phyloP scores from a whole-genome alignment of 2,113 vertebrate species.

The Lagopus muta region DNA sequence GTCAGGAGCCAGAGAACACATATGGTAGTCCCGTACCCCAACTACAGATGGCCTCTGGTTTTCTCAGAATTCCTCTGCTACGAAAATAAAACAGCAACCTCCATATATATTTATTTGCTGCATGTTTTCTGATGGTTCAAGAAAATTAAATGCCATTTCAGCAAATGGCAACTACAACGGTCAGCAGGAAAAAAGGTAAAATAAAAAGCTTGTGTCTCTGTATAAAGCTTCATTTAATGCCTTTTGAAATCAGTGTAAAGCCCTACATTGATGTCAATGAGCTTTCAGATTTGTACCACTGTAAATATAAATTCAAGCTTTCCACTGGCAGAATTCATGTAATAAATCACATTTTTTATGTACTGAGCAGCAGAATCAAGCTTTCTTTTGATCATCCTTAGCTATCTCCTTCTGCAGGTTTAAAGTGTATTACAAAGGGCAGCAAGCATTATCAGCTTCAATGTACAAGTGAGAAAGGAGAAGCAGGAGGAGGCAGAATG shows the following conservation, averaged over 20 bases:
- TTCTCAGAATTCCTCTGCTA: background rate
- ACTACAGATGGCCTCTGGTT: background rate
- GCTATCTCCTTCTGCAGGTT: constrained; percentile 17
- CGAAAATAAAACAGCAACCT: background rate
- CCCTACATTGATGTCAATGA: constrained; percentile 44
- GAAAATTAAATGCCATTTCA: background rate
- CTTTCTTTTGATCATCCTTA: constrained; percentile 42
- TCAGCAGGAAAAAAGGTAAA: background rate
- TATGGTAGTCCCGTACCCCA: background rate
- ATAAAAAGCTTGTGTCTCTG: background rate
- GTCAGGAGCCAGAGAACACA: background rate
- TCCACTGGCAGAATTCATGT: constrained; percentile 31
- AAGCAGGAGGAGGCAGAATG: background rate
- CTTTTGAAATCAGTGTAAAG: constrained; percentile 48
- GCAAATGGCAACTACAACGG: background rate
- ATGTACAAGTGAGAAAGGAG: constrained; percentile 9
- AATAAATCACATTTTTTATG: constrained; percentile 50
- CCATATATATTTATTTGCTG: background rate
- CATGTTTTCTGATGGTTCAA: background rate
- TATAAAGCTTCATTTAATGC: constrained; percentile 35
- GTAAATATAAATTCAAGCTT: constrained; percentile 51
- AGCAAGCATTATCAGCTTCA: constrained; percentile 3
- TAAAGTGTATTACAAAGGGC: constrained; percentile 19
- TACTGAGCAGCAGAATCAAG: background rate
- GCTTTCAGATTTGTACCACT: constrained; percentile 19